Evolutionary conservation across 2,797 vertebrate genomes (phyloP).

Genomic region (Karalla daura): DNA sequence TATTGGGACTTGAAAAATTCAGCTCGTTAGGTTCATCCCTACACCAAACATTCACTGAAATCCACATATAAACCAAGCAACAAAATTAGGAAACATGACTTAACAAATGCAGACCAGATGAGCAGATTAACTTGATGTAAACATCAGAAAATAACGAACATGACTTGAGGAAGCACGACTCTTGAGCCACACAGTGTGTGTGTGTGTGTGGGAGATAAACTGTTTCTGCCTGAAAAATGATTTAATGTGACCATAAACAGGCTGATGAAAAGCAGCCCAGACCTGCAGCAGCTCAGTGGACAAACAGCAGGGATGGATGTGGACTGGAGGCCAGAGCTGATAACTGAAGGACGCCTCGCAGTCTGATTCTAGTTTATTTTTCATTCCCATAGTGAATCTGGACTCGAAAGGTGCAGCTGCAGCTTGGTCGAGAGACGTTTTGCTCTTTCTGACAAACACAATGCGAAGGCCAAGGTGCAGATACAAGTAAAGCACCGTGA

Average conservation of each 20-base stretch:
- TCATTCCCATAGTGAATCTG: slow-evolving; percentile 7
- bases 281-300: neutral
- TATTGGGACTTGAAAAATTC: too few species aligned
- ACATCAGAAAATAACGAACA: too few species aligned
- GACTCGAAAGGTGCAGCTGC: slow-evolving; percentile 15
- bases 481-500: too few species aligned
- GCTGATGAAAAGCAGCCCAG: slow-evolving; percentile 4
- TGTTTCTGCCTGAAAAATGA: neutral
- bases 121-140: too few species aligned
- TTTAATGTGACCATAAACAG: neutral
- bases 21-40: too few species aligned
- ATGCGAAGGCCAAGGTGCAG: neutral
- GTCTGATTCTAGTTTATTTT: slow-evolving; percentile 28
- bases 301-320: too few species aligned
- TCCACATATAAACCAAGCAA: too few species aligned
- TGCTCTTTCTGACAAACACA: neutral
- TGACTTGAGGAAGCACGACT: too few species aligned
- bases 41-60: too few species aligned
- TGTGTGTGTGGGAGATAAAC: neutral
- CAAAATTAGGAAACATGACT: too few species aligned
- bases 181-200: too few species aligned
- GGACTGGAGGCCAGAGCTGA: slow-evolving; percentile 1
- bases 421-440: neutral
- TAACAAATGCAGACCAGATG: too few species aligned
- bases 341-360: slow-evolving; percentile 19